Percentiles rank a stretch among this genome's conserved stretches.
phyloP scores from a whole-genome alignment of 1,140 invertebrate species.

The Subanguina moxae region DNA sequence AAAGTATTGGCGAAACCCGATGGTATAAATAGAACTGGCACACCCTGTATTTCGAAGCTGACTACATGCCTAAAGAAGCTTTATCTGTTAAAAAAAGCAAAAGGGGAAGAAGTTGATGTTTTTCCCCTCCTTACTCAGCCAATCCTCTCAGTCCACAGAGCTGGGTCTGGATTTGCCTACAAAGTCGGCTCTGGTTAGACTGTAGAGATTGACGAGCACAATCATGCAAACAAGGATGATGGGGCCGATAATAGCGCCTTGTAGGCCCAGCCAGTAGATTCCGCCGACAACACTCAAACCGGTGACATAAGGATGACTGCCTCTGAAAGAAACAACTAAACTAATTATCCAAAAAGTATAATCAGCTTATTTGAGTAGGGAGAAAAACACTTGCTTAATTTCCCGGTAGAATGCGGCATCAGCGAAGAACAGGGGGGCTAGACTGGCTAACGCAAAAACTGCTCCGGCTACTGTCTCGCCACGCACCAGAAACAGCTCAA shows the following conservation, averaged over 20 bases:
- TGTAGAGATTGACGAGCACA: conserved; percentile 73
- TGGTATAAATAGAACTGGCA: too few species aligned
- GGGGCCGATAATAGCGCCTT: conserved; percentile 92
- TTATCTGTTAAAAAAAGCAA: too few species aligned
- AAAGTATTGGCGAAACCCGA: too few species aligned
- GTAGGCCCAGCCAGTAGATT: conserved; percentile 88
- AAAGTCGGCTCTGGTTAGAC: conserved; percentile 24
- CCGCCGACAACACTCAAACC: conserved; percentile 75
- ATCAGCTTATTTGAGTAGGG: not conserved
- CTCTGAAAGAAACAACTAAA: conserved; percentile 66
- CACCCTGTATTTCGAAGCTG: too few species aligned
- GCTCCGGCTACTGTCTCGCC: conserved; percentile 72
- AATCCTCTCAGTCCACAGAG: not conserved
- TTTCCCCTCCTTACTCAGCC: too few species aligned
- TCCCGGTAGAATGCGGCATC: conserved; percentile 92
- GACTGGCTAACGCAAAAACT: conserved; percentile 75
- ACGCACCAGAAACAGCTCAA: conserved; percentile 88
- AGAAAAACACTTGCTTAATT: conserved; percentile 74
- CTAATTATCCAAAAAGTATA: not conserved
- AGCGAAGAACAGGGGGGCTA: conserved; percentile 80
- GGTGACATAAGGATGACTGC: conserved; percentile 95
- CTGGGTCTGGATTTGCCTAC: conserved; percentile 14
- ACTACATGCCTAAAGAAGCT: too few species aligned
- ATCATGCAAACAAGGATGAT: conserved; percentile 81
- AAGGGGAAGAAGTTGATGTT: too few species aligned